Percentiles rank a stretch among this genome's conserved stretches.
Evolutionary conservation across 2,797 vertebrate genomes (phyloP).

Genomic region (Chromis chromis): DNA sequence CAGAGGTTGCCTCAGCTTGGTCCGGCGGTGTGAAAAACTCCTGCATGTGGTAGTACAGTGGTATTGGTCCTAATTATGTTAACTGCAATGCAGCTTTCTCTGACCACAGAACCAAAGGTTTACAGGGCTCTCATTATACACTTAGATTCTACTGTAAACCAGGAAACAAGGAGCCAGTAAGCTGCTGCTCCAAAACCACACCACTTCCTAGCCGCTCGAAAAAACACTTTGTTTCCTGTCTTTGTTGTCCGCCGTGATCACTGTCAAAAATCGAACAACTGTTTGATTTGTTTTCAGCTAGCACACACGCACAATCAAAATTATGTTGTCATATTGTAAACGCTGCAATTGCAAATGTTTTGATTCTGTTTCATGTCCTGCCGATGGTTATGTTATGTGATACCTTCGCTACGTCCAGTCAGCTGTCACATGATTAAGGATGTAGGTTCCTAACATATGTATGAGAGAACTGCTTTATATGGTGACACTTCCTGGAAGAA

Average conservation of each 20-base stretch:
- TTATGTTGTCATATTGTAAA: constrained; percentile 35
- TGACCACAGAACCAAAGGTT: constrained; percentile 79
- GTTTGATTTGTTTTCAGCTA: constrained; percentile 36
- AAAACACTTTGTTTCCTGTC: constrained; percentile 50
- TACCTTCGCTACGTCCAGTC: constrained; percentile 17
- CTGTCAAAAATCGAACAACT: constrained; percentile 39
- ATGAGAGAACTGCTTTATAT: background rate
- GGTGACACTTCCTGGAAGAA: background rate
- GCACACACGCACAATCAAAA: constrained; percentile 24
- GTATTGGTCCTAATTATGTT: constrained; percentile 74
- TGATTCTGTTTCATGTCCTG: constrained; percentile 26
- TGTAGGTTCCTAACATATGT: constrained; percentile 2
- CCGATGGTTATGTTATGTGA: constrained; percentile 19
- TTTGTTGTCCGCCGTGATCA: constrained; percentile 65
- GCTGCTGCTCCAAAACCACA: constrained; percentile 71
- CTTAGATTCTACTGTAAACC: constrained; percentile 79
- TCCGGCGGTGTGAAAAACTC: constrained; percentile 61
- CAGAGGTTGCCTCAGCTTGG: constrained; percentile 32
- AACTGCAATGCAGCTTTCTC: constrained; percentile 63
- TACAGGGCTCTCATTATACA: constrained; percentile 78
- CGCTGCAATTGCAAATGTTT: constrained; percentile 44
- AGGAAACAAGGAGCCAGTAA: constrained; percentile 73
- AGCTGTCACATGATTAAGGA: constrained; percentile 5
- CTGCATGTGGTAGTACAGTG: constrained; percentile 50
- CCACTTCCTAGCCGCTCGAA: constrained; percentile 58